These are phyloP conservation scores for Hyles vespertilio DNA, from an alignment of 1,140 invertebrate species.

Conservation along the genomic window DNA sequence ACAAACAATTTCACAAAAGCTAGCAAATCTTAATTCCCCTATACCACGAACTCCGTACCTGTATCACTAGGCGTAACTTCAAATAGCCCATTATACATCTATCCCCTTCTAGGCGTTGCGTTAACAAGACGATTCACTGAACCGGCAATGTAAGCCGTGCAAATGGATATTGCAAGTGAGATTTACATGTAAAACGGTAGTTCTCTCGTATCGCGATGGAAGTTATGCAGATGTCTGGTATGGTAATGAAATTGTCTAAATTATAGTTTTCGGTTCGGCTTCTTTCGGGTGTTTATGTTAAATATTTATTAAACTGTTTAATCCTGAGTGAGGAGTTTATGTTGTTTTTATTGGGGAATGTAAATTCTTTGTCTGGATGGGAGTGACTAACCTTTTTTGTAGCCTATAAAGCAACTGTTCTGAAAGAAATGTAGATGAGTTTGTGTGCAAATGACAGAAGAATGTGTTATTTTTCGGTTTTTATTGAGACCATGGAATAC, in stretches of 20 bases:
- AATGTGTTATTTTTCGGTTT: too few species aligned
- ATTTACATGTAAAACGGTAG: slow-evolving; percentile 29
- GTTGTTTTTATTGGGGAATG: too few species aligned
- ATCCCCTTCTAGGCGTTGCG: slow-evolving; percentile 17
- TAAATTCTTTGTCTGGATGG: too few species aligned
- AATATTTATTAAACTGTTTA: too few species aligned
- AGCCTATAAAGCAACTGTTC: too few species aligned
- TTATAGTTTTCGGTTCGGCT: neutral
- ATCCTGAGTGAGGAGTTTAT: too few species aligned
- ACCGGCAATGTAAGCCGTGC: slow-evolving; percentile 24
- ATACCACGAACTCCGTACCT: slow-evolving; percentile 6
- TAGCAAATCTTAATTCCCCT: neutral
- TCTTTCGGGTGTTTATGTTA: too few species aligned
- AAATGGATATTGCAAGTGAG: slow-evolving; percentile 26
- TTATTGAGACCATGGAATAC: too few species aligned
- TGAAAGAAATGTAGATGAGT: too few species aligned
- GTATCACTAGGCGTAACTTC: slow-evolving; percentile 18
- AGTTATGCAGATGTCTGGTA: slow-evolving; percentile 32
- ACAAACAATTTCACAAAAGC: neutral
- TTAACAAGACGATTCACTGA: slow-evolving; percentile 22
- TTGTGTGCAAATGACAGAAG: too few species aligned
- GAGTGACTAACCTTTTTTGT: too few species aligned
- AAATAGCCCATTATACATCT: slow-evolving; percentile 21
- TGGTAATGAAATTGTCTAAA: slow-evolving; percentile 28
- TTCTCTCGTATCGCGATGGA: slow-evolving; percentile 14